Conservation (phyloP, 1,140 invertebrate genomes). For the Coptotermes formosanus region DNA sequence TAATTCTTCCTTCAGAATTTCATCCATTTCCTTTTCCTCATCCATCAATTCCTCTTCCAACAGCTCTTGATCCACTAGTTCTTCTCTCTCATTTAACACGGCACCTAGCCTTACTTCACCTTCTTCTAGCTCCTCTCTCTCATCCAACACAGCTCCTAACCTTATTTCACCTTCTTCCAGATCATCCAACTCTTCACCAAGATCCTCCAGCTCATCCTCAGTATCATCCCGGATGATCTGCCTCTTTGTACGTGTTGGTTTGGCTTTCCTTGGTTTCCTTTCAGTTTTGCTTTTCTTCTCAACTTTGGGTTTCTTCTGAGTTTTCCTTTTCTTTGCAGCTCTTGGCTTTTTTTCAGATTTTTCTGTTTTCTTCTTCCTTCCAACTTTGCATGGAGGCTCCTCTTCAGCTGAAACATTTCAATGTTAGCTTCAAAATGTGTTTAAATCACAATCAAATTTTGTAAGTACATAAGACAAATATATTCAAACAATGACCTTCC, state of each 20-base stretch:
- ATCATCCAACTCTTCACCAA: constrained; percentile 37
- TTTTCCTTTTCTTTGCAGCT: constrained; percentile 43
- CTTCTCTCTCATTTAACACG: constrained; percentile 63
- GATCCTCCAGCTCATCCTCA: constrained; percentile 43
- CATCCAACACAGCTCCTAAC: constrained; percentile 39
- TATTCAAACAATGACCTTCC: background rate
- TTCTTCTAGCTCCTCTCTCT: constrained; percentile 41
- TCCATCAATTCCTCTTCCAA: constrained; percentile 49
- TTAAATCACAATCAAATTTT: no score
- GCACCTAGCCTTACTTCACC: constrained; percentile 48
- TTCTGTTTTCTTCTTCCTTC: constrained; percentile 35
- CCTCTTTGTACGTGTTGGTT: constrained; percentile 36
- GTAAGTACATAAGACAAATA: no score
- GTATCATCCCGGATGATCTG: constrained; percentile 33
- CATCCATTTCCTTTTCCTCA: constrained; percentile 60
- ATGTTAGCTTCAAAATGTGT: constrained; percentile 25
- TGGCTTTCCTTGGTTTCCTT: constrained; percentile 50
- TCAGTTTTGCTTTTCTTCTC: constrained; percentile 49
- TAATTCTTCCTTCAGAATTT: constrained; percentile 47
- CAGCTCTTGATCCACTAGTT: constrained; percentile 54
- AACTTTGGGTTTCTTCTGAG: constrained; percentile 44
- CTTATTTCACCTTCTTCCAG: constrained; percentile 40
- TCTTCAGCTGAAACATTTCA: constrained; percentile 49
- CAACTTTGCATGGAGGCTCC: constrained; percentile 43
- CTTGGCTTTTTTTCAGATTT: constrained; percentile 43